A percentile compares a stretch with the other conserved stretches of the same genome.
Conservation (phyloP, 2,797 vertebrate species). For the Periophthalmus magnuspinnatus region DNA sequence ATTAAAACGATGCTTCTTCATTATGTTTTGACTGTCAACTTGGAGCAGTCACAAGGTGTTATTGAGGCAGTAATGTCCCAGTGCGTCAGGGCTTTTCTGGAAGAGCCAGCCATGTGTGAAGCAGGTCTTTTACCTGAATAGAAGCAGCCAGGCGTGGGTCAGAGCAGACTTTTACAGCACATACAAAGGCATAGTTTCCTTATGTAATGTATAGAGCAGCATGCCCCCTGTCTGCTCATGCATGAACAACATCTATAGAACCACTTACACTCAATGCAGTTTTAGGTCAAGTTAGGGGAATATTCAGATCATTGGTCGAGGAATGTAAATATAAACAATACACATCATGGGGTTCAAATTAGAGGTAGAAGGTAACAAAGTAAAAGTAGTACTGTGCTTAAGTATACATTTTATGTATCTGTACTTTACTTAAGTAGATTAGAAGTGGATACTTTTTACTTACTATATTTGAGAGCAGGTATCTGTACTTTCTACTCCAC, state of each 20-base stretch:
- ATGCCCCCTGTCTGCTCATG: background rate
- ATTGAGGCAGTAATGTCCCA: slow-evolving; percentile 20
- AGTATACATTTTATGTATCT: too few relatives aligned
- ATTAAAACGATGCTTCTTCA: background rate
- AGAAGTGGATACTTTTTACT: too few relatives aligned
- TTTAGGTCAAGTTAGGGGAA: background rate
- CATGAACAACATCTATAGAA: background rate
- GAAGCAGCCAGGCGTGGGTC: slow-evolving; percentile 36
- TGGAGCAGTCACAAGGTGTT: slow-evolving; percentile 14
- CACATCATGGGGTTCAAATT: too few relatives aligned
- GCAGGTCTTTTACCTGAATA: slow-evolving; percentile 36
- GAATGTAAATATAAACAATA: background rate
- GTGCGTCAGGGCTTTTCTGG: slow-evolving; percentile 8
- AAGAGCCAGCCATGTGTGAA: slow-evolving; percentile 44
- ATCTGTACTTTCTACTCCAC: too few relatives aligned
- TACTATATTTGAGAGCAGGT: too few relatives aligned
- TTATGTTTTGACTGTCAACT: slow-evolving; percentile 17
- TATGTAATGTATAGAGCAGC: slow-evolving; percentile 3
- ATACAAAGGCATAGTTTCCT: slow-evolving; percentile 3
- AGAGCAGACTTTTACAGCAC: slow-evolving; percentile 17
- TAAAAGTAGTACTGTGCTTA: too few relatives aligned
- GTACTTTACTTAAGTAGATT: too few relatives aligned
- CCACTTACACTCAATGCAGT: background rate
- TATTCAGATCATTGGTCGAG: background rate
- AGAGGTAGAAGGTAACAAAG: too few relatives aligned